Evolutionary conservation across 1,140 invertebrate genomes (phyloP).

Genomic region (Meloidogyne chitwoodi): DNA sequence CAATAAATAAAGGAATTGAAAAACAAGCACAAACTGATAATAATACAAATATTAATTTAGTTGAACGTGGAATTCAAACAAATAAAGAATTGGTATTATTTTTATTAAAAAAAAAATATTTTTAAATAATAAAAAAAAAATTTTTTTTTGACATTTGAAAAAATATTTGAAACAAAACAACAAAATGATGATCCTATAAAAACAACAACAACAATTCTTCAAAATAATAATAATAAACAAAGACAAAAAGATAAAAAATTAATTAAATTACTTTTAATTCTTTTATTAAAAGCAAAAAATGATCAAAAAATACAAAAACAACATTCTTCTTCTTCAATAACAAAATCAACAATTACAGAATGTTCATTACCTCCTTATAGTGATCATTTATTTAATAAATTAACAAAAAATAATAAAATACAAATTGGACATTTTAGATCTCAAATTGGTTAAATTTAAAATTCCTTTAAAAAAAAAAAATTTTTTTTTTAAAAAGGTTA

Average conservation of each 20-base stretch:
- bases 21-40: not conserved
- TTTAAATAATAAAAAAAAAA: not conserved
- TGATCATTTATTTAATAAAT: not conserved
- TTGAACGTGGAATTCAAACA: not conserved
- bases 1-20: not conserved
- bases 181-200: too few relatives aligned
- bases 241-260: not conserved
- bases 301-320: not conserved
- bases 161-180: not conserved
- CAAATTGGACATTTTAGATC: not conserved
- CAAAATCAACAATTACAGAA: not conserved
- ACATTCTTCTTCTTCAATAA: too few relatives aligned
- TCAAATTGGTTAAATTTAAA: not conserved
- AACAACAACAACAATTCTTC: too few relatives aligned
- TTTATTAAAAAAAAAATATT: too few relatives aligned
- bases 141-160: not conserved
- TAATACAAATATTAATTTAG: too few relatives aligned
- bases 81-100: not conserved
- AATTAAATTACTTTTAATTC: not conserved
- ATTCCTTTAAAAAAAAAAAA: too few relatives aligned
- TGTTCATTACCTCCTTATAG: not conserved
- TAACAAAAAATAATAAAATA: not conserved
- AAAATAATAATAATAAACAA: not conserved
- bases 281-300: not conserved
- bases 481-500: not conserved